Base-by-base conservation (phyloP, 2,888 invertebrate species). In the Lepidonotus clava region DNA sequence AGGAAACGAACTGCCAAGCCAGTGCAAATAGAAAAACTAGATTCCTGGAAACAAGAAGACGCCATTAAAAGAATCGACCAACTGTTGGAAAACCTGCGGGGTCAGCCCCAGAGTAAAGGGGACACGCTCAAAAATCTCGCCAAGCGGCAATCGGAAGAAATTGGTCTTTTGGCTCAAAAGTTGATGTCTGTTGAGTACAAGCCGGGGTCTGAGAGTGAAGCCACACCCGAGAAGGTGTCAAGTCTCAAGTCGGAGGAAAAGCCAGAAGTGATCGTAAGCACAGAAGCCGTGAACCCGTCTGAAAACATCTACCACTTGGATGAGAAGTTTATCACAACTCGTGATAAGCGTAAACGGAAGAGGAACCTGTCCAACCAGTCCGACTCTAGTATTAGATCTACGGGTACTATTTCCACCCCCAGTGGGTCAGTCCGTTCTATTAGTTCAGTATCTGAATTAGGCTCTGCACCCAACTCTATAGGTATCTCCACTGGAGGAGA, bases 391-490 rank as follows among this genome's bases (percentile, higher is more conserved):
- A 38, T 71, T 38, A 71, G 36, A 4, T 36, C 34, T 36, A 92
- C 91, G 88, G 90, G 91, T 83, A 92, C 92, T 6, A 89, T 92
- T 56, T 92, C 92, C 6, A 91, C 92, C 1, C 91, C 92, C 46
- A 92, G 91, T 88, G 90, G 90, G 24, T 92, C 92, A 6, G 80
- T 88, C 6, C 89, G 90, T 8, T 91, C 92, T 6, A 86, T 90
- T 21, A 91, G 71, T 24, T 53, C 84, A 24, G 83, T 66, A 14
- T 41, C 87, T 0, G 86, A 86, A 51, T 32, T 61, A 38, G 71
- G 56, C 14, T 86, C 86, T 34, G 34, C 56, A 24, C 41, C 41
- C 34, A 66, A 38, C 53, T 87, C 84, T 8, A 71, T 86, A 51
- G 56, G 40, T n/a, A 41, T 46, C 71, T 67, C 85, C 8, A 32